Percentiles rank a stretch among this genome's conserved stretches.
These are phyloP conservation scores for Drosophila jambulina DNA, from an alignment of 1,140 invertebrate genomes.

Conservation along the genomic window DNA sequence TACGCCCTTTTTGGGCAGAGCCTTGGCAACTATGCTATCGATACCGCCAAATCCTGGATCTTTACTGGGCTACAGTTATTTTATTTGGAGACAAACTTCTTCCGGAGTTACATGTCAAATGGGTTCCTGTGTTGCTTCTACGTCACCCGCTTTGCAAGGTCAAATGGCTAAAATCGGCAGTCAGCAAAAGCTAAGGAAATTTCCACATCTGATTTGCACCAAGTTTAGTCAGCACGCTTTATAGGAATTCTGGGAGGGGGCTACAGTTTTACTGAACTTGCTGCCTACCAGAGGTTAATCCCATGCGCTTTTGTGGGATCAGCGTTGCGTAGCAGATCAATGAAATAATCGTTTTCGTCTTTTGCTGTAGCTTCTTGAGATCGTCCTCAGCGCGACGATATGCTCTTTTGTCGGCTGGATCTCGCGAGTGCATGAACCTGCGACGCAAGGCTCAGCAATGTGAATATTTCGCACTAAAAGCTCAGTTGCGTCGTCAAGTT, in stretches of 20 bases:
- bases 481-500: too few relatives aligned
- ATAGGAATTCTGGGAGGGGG: not conserved
- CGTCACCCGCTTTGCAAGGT: too few relatives aligned
- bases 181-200: not conserved
- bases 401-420: too few relatives aligned
- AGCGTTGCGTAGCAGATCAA: not conserved
- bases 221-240: not conserved
- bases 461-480: too few relatives aligned
- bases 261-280: not conserved
- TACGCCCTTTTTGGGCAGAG: too few relatives aligned
- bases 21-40: not conserved
- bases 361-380: not conserved
- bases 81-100: not conserved
- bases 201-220: not conserved
- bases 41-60: not conserved
- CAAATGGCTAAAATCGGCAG: not conserved
- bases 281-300: not conserved
- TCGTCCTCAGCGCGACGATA: not conserved
- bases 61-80: not conserved
- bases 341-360: not conserved
- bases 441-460: too few relatives aligned
- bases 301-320: not conserved
- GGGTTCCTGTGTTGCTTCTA: not conserved
- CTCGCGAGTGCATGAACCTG: too few relatives aligned
- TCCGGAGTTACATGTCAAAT: not conserved